Evolutionary conservation across 92 coral and sea anemone genomes (phyloP), one percentile per base, ranked within the genome.

Genomic region (Heteractis magnifica): DNA sequence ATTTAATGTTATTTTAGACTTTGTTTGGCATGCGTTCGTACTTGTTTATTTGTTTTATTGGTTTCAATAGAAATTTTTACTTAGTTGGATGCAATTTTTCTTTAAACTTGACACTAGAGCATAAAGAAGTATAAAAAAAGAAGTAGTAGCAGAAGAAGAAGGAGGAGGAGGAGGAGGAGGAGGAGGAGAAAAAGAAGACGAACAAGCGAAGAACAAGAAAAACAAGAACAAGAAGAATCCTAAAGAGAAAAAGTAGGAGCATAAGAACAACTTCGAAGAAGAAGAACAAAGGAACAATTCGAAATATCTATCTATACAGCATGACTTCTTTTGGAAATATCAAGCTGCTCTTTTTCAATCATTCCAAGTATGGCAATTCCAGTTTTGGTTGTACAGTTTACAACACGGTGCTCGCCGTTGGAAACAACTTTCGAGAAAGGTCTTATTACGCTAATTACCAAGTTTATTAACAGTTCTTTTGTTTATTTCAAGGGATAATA

Each of bases 381-480:
- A 26, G 73, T 10, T 68, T 68, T 26, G 49, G 44, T 68, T 20
- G 13, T 26, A 68, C 49, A 68, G 49, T 13, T 65, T 7, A 68
- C 13, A 26, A 12, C 73, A 23, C 10, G 49, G 49, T 15, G 15
- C 11, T 10, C 73, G 14, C 73, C 73, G 12, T 68, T n/a, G 73
- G 50, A 68, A 20, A 68, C 49, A 23, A 3, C n/a, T 68, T 68
- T 68, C 73, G 73, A 68, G 73, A 68, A 20, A 68, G 73, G 48
- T 68, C 73, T 68, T 20, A 68, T 26, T 26, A 68, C 73, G 50
- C 73, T 68, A 68, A 68, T 68, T 20, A 68, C 48, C 14, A 68
- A 68, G 73, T 68, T 68, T 68, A 68, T 68, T 68, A 68, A 20
- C 73, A 20, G 73, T 48, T 23, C 73, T 26, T 48, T 68, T 68